Evolutionary conservation across 2,888 invertebrate species (phyloP), one percentile per base, ranked within the genome.

Genomic region (Taphrorychus bicolor): DNA sequence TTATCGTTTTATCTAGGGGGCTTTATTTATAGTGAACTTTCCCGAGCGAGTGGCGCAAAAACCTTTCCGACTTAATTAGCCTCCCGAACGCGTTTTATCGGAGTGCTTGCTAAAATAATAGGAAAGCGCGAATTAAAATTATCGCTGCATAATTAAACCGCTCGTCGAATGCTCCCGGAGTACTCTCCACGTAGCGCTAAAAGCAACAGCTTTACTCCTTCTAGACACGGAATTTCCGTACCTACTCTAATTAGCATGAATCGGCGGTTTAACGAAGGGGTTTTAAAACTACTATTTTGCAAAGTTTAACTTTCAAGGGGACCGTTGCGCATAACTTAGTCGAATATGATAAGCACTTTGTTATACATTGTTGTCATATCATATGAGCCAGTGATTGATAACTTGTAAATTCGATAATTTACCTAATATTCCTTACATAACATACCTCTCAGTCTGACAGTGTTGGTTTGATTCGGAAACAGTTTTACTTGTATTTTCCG

Each of bases 91-190:
- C 45, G 45, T 45, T 45, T 45, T 45, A 45, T 45, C 45, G 17
- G 17, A 45, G 45, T 45, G 45, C 45, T 45, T 45, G 45, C 17
- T 45, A 45, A 45, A 45, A 45, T 45, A 45, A 45, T 45, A 45
- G 45, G 17, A 14, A 45, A 45, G 45, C 45, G 9, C 45, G 45
- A 70, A 69, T 72, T 68, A 70, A 70, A 73, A 73, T 73, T 70
- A 69, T 72, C 66, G 61, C 66, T 53, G 53, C 53, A 56, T 70
- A 70, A 72, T 73, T 73, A 71, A 70, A 71, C 70, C 60, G 59
- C 67, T 66, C 70, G 64, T 54, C 40, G 51, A 54, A 52, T 45
- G 4, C 14, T 7, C 45, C 14, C 14, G 11, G 45, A 45, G 45
- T 7, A 16, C 45, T 45, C 45, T 45, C 45, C 45, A 14, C 45